These are phyloP conservation scores for Agrochola litura DNA, from an alignment of 2,888 invertebrate species.

Conservation along the genomic window DNA sequence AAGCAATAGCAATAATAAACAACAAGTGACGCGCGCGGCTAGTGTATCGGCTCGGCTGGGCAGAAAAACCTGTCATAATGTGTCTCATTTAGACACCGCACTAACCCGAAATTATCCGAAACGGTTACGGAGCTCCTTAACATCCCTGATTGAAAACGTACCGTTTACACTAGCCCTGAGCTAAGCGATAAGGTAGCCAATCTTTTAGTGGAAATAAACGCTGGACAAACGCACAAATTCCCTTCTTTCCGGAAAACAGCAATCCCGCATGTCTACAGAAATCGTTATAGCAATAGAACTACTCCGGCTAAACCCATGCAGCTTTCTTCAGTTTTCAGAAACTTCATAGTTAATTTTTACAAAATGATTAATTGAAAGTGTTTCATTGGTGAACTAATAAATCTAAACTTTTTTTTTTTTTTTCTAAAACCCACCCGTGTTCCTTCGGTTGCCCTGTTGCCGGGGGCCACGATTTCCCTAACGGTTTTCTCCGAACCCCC, in stretches of 20 bases:
- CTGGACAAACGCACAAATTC: neutral
- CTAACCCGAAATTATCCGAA: no score
- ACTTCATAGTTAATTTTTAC: neutral
- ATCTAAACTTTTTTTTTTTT: no score
- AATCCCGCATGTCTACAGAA: neutral
- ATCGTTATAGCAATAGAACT: neutral
- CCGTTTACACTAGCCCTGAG: neutral
- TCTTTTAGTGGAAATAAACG: neutral
- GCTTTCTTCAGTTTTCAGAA: neutral
- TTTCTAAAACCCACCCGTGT: no score
- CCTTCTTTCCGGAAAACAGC: neutral
- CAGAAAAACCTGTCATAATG: no score
- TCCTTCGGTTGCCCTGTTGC: no score
- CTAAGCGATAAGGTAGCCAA: neutral
- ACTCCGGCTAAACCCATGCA: neutral
- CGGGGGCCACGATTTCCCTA: no score
- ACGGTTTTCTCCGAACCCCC: no score
- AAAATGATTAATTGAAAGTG: neutral
- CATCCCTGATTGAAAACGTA: neutral
- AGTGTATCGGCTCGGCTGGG: no score
- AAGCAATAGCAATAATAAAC: no score
- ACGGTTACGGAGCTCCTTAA: no score
- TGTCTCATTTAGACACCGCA: no score
- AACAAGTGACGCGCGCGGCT: no score
- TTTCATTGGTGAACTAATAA: neutral